Base-by-base conservation (phyloP, 2,888 invertebrate genomes). In the Eledona agricola region DNA sequence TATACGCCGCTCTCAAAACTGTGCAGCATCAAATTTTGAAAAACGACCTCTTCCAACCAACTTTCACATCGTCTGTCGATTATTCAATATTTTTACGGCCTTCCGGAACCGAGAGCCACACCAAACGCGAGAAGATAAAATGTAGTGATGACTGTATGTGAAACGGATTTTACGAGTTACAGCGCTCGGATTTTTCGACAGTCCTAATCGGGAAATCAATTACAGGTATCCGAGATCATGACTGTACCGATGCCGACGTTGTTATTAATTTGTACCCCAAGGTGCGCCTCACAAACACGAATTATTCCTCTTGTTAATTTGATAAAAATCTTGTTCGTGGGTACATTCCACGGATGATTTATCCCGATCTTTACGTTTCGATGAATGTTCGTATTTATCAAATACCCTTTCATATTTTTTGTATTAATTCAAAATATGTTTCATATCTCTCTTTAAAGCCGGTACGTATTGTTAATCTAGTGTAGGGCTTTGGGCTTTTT, bases 1-100 rank as follows among this genome's bases (percentile, higher is more conserved):
- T 59, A 60, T 60, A 62, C 51, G 60, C 54, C 54, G 31, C 45
- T 58, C 55, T 51, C 52, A 58, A 59, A 59, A 51, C 16, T 26
- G 7, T 13, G 26, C 20, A 26, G 46, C 35, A 46, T 46, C 46
- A 29, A 20, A 37, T 37, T 35, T 29, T 37, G 29, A 47, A 47
- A 46, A 46, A 34, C 10, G 34, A 26, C 26, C 34, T 26, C 26
- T 26, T 34, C 17, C 17, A 16, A 31, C 19, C 29, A 28, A 19
- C 49, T 50, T 50, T 50, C 49, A 49, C 49, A 25, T 49, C 12
- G 37, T 10, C 29, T 25, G 15, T 40, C 49, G 49, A 40, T 51
- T 42, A 35, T 43, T 51, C 28, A 34, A 51, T 35, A 42, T 26
- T 43, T 51, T 51, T 51, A 51, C 43, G 20, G 40, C 10, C 7